These are phyloP conservation scores for Haliaeetus leucogaster DNA, from an alignment of 2,113 vertebrate species.

Conservation along the genomic window DNA sequence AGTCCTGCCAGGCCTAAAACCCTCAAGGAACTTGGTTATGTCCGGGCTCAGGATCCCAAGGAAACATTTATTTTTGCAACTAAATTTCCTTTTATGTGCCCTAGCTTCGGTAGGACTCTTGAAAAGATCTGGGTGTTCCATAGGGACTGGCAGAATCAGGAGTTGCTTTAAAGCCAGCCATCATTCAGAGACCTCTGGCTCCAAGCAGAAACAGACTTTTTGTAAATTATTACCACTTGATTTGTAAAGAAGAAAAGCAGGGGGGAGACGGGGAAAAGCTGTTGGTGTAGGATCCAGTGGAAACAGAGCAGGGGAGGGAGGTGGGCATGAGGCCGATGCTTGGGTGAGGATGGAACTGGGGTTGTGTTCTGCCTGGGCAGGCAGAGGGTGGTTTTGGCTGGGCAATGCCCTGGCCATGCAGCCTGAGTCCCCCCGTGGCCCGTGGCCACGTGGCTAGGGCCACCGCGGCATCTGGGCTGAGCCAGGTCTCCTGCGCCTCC, in stretches of 20 bases:
- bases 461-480: rapidly evolving
- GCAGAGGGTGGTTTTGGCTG: not conserved
- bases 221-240: not conserved
- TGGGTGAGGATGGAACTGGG: rapidly evolving
- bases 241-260: not conserved
- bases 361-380: not conserved
- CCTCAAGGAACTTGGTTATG: not conserved
- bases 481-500: not conserved
- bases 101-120: not conserved
- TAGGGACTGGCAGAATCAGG: not conserved
- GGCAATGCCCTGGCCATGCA: not conserved
- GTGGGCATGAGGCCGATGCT: rapidly evolving
- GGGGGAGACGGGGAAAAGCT: not conserved
- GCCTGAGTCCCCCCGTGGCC: rapidly evolving
- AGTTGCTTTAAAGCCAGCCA: not conserved
- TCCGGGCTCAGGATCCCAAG: not conserved
- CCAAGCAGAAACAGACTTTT: not conserved
- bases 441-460: rapidly evolving
- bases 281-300: not conserved
- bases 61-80: not conserved
- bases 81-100: not conserved
- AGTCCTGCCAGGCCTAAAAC: not conserved
- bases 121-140: not conserved
- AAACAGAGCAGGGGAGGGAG: not conserved
- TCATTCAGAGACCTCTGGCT: not conserved